These are phyloP conservation scores for Amblyjoppa proteus DNA, from an alignment of 2,888 invertebrate genomes.

Conservation along the genomic window DNA sequence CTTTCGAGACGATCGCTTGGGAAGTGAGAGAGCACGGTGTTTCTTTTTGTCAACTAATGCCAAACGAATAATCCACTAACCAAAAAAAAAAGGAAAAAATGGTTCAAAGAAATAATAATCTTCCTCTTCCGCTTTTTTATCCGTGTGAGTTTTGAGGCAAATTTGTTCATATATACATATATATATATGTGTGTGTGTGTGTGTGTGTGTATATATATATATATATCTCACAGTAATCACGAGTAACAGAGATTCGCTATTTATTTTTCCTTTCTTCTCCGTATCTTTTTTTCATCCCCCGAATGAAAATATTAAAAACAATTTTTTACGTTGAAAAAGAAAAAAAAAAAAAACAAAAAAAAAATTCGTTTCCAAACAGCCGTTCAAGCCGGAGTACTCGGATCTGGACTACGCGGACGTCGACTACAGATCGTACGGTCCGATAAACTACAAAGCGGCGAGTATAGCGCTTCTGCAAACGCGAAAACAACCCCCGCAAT, in stretches of 20 bases:
- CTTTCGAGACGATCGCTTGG: constrained; percentile 55
- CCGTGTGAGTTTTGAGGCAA: constrained; percentile 6
- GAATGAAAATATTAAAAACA: neutral
- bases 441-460: constrained; percentile 96
- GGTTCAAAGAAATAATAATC: neutral
- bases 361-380: constrained; percentile 86
- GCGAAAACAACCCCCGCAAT: constrained; percentile 74
- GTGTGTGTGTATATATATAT: neutral
- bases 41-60: constrained; percentile 22
- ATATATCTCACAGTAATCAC: neutral
- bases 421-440: constrained; percentile 95
- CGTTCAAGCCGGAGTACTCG: constrained; percentile 91
- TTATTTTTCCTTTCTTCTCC: neutral
- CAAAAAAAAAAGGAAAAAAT: neutral
- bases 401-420: constrained; percentile 96
- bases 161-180: neutral
- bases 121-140: constrained; percentile 13
- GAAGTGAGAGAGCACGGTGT: constrained; percentile 33
- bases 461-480: constrained; percentile 87
- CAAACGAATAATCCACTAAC: constrained; percentile 39
- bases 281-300: neutral
- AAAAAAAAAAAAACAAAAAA: neutral
- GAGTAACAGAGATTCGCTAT: neutral
- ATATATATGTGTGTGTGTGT: neutral
- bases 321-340: constrained; percentile 14